phyloP scores from a whole-genome alignment of 35 echinoderm and acorn worm genomes.

The Patiria miniata region DNA sequence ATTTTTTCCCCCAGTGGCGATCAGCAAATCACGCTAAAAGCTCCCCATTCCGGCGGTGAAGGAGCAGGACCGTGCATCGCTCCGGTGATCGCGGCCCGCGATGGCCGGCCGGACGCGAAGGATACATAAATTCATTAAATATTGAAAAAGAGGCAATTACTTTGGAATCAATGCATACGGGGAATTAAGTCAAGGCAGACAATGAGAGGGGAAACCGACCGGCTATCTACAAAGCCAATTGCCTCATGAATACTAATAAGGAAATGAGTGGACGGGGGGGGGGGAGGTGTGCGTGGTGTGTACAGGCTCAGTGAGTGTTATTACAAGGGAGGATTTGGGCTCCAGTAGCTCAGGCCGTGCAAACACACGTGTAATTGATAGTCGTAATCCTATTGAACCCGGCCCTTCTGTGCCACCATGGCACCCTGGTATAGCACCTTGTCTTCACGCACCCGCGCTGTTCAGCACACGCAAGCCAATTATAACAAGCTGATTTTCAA shows the following conservation, averaged over 20 bases:
- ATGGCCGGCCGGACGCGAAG: neutral
- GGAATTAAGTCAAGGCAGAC: conserved; percentile 12
- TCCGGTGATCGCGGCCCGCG: too few relatives aligned
- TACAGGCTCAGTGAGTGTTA: neutral
- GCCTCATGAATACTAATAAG: conserved; percentile 23
- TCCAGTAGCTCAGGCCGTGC: neutral
- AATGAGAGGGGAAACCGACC: conserved; percentile 15
- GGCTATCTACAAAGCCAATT: neutral
- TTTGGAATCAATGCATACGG: conserved; percentile 20
- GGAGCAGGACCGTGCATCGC: too few relatives aligned
- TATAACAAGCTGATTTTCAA: conserved; percentile 19
- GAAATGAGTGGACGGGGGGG: neutral
- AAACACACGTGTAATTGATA: conserved; percentile 28
- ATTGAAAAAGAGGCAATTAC: conserved; percentile 29
- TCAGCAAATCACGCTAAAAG: conserved; percentile 33
- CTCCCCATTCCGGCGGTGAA: neutral
- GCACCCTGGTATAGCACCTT: too few relatives aligned
- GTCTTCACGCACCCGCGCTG: too few relatives aligned
- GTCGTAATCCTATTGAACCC: conserved; percentile 3
- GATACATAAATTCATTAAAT: conserved; percentile 32
- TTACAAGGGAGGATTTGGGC: neutral
- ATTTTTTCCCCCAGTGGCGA: conserved; percentile 13
- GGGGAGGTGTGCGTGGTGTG: neutral
- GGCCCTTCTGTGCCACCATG: neutral
- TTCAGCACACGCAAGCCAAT: neutral